Percentiles rank a stretch among this genome's conserved stretches.
phyloP scores from a whole-genome alignment of 2,113 vertebrate species.

The Cottus gobio region DNA sequence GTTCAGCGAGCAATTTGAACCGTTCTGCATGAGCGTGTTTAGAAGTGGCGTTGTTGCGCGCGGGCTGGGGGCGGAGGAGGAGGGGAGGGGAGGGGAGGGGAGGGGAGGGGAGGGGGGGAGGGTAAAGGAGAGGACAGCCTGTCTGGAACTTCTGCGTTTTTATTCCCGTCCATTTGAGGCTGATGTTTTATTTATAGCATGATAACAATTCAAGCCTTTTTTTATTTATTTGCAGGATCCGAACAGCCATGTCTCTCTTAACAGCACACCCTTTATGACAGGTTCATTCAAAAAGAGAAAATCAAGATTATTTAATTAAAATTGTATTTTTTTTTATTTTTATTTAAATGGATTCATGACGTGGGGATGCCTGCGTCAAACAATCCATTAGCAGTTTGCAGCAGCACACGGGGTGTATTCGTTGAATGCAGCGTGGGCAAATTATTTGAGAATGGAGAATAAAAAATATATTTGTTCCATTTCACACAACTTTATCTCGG shows the following conservation, averaged over 20 bases:
- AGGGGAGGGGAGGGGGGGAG: neutral
- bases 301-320: neutral
- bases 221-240: neutral
- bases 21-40: neutral
- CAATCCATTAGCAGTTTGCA: neutral
- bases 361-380: neutral
- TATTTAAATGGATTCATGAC: neutral
- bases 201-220: neutral
- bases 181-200: neutral
- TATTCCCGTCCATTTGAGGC: neutral
- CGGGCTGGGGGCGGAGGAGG: neutral
- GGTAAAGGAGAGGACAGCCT: neutral
- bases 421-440: too few relatives aligned
- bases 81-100: too few relatives aligned
- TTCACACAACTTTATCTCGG: too few relatives aligned
- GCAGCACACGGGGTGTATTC: neutral
- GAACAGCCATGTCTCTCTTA: neutral
- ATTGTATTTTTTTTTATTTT: neutral
- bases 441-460: neutral
- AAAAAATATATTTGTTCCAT: too few relatives aligned
- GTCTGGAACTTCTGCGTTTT: neutral
- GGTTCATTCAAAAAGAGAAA: neutral
- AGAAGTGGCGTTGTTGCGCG: neutral
- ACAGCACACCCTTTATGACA: neutral
- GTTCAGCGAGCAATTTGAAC: constrained; percentile 5